These are phyloP conservation scores for Gracilinanus agilis DNA, from an alignment of 2,113 vertebrate genomes.

Conservation along the genomic window DNA sequence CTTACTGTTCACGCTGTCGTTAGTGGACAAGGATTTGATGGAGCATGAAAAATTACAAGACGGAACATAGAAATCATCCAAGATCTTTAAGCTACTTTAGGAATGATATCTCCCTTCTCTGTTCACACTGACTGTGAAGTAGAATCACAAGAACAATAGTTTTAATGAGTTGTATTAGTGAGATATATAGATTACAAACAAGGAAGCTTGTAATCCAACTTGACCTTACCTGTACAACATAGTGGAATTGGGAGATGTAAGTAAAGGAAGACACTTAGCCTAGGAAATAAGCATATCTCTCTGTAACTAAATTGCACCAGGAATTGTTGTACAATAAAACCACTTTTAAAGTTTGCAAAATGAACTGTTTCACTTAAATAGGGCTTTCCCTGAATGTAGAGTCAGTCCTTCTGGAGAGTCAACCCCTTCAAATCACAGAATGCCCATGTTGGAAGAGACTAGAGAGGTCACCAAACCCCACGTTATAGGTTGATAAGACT, in stretches of 20 bases:
- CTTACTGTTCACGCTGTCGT: background rate
- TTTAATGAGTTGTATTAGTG: background rate
- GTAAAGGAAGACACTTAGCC: background rate
- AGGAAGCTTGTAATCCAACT: background rate
- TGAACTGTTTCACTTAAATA: slow-evolving; percentile 32
- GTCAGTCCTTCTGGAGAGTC: background rate
- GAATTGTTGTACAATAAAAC: slow-evolving; percentile 25
- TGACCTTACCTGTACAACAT: background rate
- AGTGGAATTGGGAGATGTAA: background rate
- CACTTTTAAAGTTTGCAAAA: slow-evolving; percentile 35
- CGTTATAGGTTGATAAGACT: background rate
- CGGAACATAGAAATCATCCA: background rate
- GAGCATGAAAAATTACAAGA: background rate
- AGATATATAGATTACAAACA: background rate
- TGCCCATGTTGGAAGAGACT: background rate
- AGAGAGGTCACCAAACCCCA: no score
- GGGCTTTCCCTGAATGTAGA: background rate
- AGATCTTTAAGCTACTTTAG: background rate
- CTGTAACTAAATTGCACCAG: background rate
- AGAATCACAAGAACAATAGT: background rate
- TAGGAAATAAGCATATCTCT: slow-evolving; percentile 14
- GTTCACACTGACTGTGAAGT: background rate
- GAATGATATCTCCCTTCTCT: background rate
- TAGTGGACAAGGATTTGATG: background rate
- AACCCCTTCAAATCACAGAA: background rate